A percentile compares a stretch with the other conserved stretches of the same genome.
Conservation (phyloP, 2,113 vertebrate species). For the Sitta europaea region DNA sequence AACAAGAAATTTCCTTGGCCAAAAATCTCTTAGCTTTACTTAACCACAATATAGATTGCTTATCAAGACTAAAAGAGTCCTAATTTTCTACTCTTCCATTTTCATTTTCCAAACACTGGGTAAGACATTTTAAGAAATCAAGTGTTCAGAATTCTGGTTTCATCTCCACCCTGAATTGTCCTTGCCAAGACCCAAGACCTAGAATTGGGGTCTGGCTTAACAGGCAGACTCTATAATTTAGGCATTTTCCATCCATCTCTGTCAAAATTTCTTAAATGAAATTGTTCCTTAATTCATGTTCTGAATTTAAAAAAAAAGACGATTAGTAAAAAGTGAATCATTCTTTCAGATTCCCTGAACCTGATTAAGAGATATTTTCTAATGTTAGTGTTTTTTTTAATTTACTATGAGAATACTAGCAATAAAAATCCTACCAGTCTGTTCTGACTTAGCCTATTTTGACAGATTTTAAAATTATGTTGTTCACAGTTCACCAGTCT, state of each 20-base stretch:
- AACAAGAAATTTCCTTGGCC: not conserved
- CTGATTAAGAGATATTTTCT: not conserved
- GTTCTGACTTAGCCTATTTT: not conserved
- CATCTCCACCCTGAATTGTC: not conserved
- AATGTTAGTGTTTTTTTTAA: not conserved
- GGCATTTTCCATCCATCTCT: not conserved
- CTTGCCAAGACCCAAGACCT: not conserved
- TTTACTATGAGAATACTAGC: not conserved
- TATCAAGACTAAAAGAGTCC: not conserved
- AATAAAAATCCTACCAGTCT: not conserved
- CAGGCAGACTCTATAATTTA: not conserved
- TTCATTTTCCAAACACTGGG: not conserved
- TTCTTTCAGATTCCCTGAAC: not conserved
- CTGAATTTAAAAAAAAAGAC: not conserved
- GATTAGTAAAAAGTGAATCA: not conserved
- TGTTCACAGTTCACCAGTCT: not conserved
- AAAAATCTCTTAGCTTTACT: not conserved
- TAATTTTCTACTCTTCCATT: not conserved
- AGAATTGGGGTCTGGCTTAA: not conserved
- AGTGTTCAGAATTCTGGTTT: not conserved
- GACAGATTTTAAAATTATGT: not conserved
- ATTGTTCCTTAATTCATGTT: not conserved
- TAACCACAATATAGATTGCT: accelerated
- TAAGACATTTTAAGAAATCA: not conserved
- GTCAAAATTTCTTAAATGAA: not conserved